phyloP scores from a whole-genome alignment of 2,113 vertebrate species.

The Podocnemis expansa region DNA sequence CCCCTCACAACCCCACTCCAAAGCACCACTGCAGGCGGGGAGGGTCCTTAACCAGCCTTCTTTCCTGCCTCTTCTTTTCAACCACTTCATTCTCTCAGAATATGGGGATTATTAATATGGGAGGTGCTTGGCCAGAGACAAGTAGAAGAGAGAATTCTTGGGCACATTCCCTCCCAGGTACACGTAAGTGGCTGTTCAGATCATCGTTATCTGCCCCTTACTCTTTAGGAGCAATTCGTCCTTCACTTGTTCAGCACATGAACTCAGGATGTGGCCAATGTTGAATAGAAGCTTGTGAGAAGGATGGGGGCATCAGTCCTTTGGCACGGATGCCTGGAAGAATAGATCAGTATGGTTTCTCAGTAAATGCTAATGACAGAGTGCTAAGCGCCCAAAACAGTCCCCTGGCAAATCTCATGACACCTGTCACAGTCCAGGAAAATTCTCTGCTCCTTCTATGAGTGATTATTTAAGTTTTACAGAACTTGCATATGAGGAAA shows the following conservation, averaged over 20 bases:
- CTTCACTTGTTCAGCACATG: neutral
- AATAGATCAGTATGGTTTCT: too few relatives aligned
- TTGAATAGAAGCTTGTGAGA: neutral
- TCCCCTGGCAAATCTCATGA: neutral
- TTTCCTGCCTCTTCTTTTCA: neutral
- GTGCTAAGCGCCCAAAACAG: neutral
- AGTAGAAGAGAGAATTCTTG: neutral
- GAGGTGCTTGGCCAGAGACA: too few relatives aligned
- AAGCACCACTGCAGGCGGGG: neutral
- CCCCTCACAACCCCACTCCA: neutral
- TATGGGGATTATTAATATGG: too few relatives aligned
- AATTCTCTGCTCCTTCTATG: neutral
- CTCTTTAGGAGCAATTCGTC: slow-evolving; percentile 10
- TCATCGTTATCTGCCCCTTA: neutral
- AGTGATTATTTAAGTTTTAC: neutral
- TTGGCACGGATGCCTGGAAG: neutral
- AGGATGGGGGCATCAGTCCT: neutral
- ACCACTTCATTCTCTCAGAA: neutral
- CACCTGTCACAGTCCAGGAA: neutral
- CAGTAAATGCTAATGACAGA: too few relatives aligned
- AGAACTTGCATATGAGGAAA: neutral
- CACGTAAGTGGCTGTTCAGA: too few relatives aligned
- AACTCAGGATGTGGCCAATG: neutral
- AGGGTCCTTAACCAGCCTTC: neutral
- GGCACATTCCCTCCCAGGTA: neutral